A percentile compares a stretch with the other conserved stretches of the same genome.
phyloP scores from a whole-genome alignment of 2,888 invertebrate genomes.

The Netelia fuscicornis region DNA sequence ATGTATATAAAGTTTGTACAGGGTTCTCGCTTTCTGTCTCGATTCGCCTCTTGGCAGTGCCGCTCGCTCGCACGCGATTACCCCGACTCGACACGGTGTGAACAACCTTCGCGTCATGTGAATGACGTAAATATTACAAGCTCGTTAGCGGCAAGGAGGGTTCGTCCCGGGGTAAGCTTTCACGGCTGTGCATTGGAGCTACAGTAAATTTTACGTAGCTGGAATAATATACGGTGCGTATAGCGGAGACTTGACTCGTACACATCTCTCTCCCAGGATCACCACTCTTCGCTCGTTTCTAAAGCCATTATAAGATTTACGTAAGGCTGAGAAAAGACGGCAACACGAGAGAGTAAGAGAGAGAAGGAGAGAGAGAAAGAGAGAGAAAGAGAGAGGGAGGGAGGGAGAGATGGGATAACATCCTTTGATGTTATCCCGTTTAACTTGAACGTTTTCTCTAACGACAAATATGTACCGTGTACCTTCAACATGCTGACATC shows the following conservation, averaged over 20 bases:
- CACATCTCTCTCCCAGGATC: constrained; percentile 2
- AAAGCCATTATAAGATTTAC: constrained; percentile 50
- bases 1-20: constrained; percentile 16
- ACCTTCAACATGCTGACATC: background rate
- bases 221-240: constrained; percentile 53
- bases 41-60: constrained; percentile 21
- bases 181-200: constrained; percentile 40
- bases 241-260: constrained; percentile 32
- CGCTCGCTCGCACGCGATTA: constrained; percentile 58
- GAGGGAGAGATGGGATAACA: constrained; percentile 16
- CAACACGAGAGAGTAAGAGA: constrained; percentile 11
- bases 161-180: constrained; percentile 39
- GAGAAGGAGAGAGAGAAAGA: too few relatives aligned
- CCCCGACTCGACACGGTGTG: constrained; percentile 71
- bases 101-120: constrained; percentile 79
- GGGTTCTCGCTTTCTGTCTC: constrained; percentile 38
- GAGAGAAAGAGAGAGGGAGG: background rate
- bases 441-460: constrained; percentile 43
- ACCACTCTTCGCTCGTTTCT: background rate
- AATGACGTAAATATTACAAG: constrained; percentile 81
- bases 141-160: constrained; percentile 77
- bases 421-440: constrained; percentile 33
- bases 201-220: constrained; percentile 51
- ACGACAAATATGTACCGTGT: constrained; percentile 21
- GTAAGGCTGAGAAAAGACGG: constrained; percentile 35